These are phyloP conservation scores for Cantharis flavilabris DNA, from an alignment of 2,888 invertebrate species.

Conservation along the genomic window DNA sequence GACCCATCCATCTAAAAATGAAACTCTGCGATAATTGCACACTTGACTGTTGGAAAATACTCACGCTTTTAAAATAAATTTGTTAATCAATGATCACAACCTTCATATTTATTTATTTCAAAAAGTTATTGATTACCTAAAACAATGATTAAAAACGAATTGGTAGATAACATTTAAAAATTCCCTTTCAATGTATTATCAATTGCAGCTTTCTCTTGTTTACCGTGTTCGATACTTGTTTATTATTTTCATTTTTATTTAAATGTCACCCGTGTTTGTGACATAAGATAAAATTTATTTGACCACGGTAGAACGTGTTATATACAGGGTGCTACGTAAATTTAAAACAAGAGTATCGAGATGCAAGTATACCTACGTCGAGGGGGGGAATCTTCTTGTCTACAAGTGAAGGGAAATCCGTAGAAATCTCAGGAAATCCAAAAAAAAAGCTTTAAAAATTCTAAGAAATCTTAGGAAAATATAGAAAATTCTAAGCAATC, in stretches of 20 bases:
- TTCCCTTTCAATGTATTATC: neutral
- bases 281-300: neutral
- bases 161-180: neutral
- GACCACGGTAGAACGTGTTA: neutral
- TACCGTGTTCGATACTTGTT: neutral
- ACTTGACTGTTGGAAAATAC: neutral
- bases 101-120: neutral
- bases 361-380: no score
- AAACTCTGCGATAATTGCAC: neutral
- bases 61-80: neutral
- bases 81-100: neutral
- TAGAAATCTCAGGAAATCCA: no score
- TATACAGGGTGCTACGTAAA: neutral
- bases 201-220: neutral
- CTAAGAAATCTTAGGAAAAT: no score
- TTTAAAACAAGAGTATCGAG: neutral
- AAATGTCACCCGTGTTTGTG: neutral
- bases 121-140: neutral
- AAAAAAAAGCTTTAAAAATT: no score
- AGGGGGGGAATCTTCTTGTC: no score
- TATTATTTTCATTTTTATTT: neutral
- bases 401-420: no score
- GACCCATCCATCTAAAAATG: constrained; percentile 29
- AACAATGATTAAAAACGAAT: neutral
- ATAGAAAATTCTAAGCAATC: no score